Base-by-base conservation (phyloP, 2,888 invertebrate species). In the Arge pagana region DNA sequence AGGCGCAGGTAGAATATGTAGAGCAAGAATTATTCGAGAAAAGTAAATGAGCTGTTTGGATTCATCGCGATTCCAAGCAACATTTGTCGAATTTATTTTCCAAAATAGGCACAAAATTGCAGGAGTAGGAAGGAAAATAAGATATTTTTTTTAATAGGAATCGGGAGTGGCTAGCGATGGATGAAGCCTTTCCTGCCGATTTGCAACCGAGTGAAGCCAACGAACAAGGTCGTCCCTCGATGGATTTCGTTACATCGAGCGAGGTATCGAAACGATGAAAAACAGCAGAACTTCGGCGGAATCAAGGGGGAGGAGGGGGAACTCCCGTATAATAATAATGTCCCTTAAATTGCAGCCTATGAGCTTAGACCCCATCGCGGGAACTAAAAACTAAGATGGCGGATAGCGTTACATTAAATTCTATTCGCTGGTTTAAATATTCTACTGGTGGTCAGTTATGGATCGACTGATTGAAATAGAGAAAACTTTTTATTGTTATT, bases 91-190 rank as follows among this genome's bases (percentile, higher is more conserved):
- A 4, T 33, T 3, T 35, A 23, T 11, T 48, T 15, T 19, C 35
- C 33, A 30, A 8, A 40, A 40, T 49, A 30, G 39, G 40, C 40
- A 28, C 3, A 49, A 49, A 39, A 48, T 48, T 23, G 36, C 11
- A 48, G 15, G 31, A 40, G 26, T 49, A 11, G 49, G 53, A 53
- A 50, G 53, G 21, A 50, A 53, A 10, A 13, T 30, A 50, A 24
- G 30, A n/a, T 23, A 39, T 39, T 48, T 53, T 39, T 24, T 37
- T 40, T 3, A 35, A 15, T 30, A 50, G 36, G 1, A 53, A 53
- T 48, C 30, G 21, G 10, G 48, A 30, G 49, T 49, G 39, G 49
- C 15, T 37, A 10, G 40, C 24, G 8, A 40, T 26, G 16, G 16
- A 40, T 13, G 10, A 26, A 24, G 26, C 40, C 26, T 40, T 40